Evolutionary conservation across 2,797 vertebrate genomes (phyloP).

Genomic region (Moxostoma hubbsi): DNA sequence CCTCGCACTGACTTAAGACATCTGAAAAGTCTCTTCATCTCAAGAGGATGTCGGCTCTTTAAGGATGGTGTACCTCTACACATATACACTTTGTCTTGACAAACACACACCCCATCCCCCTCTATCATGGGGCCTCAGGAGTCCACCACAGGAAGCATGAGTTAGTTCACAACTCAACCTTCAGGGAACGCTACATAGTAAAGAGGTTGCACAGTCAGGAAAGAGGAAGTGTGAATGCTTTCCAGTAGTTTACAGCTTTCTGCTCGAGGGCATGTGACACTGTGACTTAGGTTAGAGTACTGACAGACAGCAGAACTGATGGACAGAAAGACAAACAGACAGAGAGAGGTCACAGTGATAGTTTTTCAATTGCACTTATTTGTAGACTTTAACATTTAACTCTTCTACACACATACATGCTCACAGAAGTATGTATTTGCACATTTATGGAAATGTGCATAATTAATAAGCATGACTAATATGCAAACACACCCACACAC

Average conservation of each 20-base stretch:
- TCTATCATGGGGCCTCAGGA: conserved; percentile 28
- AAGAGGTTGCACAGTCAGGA: conserved; percentile 40
- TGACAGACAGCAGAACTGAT: conserved; percentile 13
- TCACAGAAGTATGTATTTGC: no score
- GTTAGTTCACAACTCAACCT: conserved; percentile 47
- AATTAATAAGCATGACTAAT: no score
- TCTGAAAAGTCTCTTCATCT: conserved; percentile 11
- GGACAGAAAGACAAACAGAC: conserved; percentile 8
- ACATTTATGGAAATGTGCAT: no score
- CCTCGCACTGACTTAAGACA: background rate
- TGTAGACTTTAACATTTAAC: no score
- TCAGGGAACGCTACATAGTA: conserved; percentile 48
- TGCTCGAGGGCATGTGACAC: conserved; percentile 24
- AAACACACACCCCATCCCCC: conserved; percentile 16
- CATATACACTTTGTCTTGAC: background rate
- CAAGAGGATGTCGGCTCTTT: conserved; percentile 8
- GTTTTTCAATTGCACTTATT: no score
- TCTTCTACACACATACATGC: no score
- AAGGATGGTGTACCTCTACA: background rate
- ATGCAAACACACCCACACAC: no score
- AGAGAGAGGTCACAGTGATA: background rate
- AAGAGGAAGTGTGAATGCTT: conserved; percentile 60
- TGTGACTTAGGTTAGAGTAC: conserved; percentile 12
- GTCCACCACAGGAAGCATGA: conserved; percentile 64
- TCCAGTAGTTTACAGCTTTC: conserved; percentile 48